Conservation (phyloP, 2,888 invertebrate species). For the Schrankia costaestrigalis region DNA sequence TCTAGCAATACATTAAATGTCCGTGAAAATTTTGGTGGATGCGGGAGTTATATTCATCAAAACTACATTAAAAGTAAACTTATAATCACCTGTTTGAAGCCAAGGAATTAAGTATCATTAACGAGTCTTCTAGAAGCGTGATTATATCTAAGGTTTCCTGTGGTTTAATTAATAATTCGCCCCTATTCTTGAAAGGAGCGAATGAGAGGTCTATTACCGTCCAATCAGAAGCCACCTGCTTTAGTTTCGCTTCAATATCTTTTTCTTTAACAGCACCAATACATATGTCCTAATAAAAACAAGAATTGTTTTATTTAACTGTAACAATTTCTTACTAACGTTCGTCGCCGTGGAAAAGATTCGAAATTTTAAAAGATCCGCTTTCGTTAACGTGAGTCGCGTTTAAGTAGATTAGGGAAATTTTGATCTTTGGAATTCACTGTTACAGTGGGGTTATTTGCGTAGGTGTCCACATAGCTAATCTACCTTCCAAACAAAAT, state of each 20-base stretch:
- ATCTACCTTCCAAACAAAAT: no score
- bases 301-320: no score
- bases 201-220: constrained; percentile 86
- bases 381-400: no score
- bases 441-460: no score
- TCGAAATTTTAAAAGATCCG: no score
- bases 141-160: constrained; percentile 88
- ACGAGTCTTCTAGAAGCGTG: constrained; percentile 88
- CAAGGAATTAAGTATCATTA: constrained; percentile 92
- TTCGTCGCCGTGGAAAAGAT: no score
- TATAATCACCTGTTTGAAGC: constrained; percentile 87
- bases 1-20: no score
- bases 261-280: constrained; percentile 94
- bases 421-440: no score
- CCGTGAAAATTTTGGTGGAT: not conserved
- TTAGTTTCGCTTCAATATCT: constrained; percentile 93
- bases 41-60: not conserved
- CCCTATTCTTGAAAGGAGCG: constrained; percentile 88
- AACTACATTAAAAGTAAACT: not conserved
- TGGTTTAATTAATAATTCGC: constrained; percentile 89
- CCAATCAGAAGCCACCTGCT: constrained; percentile 91
- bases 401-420: no score
- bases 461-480: no score
- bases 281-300: constrained; percentile 85
- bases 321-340: no score